A percentile compares a stretch with the other conserved stretches of the same genome.
Evolutionary conservation across 2,797 vertebrate genomes (phyloP).

Genomic region (Gouania willdenowi): DNA sequence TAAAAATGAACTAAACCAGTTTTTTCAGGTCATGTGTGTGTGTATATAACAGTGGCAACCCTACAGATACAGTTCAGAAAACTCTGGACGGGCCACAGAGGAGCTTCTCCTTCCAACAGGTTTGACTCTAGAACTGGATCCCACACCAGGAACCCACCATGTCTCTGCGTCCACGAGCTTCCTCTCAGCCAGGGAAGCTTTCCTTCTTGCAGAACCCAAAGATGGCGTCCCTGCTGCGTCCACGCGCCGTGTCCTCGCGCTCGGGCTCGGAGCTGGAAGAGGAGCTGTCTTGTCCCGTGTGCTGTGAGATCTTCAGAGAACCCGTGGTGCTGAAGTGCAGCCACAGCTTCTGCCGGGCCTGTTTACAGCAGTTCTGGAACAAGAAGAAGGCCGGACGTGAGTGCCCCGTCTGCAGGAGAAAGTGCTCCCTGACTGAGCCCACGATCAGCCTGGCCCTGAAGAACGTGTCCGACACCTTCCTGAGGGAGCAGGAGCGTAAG

Average conservation of each 20-base stretch:
- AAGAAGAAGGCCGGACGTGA: constrained; percentile 71
- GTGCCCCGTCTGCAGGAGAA: constrained; percentile 76
- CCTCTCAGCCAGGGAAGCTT: constrained; percentile 72
- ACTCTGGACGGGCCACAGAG: constrained; percentile 5
- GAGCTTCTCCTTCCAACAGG: neutral
- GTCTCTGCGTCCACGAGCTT: constrained; percentile 71
- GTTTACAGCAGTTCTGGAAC: constrained; percentile 78
- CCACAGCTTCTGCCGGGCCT: constrained; percentile 79
- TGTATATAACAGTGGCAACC: constrained; percentile 39
- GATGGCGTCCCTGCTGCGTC: constrained; percentile 33
- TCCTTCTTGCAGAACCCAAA: constrained; percentile 58
- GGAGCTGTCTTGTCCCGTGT: constrained; percentile 76
- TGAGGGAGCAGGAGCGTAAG: constrained; percentile 56
- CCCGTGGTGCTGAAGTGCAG: constrained; percentile 81
- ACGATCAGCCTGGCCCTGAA: constrained; percentile 77
- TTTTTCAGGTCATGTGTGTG: constrained; percentile 49
- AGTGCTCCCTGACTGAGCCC: constrained; percentile 75
- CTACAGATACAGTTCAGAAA: constrained; percentile 25
- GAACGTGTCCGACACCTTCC: constrained; percentile 76
- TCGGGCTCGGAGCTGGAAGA: constrained; percentile 69
- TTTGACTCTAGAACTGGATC: neutral
- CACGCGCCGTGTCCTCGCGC: constrained; percentile 60
- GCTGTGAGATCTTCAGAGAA: constrained; percentile 78
- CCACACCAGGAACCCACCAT: constrained; percentile 33
- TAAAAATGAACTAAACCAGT: constrained; percentile 49